Conservation (phyloP, 2,113 vertebrate species). For the Psittacula cyanocephala region DNA sequence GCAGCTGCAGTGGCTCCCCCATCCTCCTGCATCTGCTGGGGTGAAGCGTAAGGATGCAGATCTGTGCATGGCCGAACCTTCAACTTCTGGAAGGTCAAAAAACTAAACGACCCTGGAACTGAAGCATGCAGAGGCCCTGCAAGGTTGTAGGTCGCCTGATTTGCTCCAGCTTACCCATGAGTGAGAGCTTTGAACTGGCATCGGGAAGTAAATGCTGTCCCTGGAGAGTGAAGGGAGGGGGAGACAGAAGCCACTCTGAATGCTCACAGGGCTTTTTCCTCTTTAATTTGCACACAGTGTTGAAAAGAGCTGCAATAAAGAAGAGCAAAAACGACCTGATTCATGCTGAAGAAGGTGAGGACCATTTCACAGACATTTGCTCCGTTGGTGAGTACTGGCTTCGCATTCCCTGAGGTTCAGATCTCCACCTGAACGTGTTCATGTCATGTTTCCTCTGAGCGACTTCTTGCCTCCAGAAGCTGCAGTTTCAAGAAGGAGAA, state of each 20-base stretch:
- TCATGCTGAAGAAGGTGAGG: slow-evolving; percentile 93
- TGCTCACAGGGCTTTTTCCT: neutral
- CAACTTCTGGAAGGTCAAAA: neutral
- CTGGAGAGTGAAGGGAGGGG: neutral
- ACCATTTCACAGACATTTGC: slow-evolving; percentile 93
- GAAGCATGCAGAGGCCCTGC: neutral
- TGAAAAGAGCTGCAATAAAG: slow-evolving; percentile 92
- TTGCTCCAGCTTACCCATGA: neutral
- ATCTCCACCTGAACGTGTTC: neutral
- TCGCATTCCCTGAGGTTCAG: neutral
- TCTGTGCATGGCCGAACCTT: neutral
- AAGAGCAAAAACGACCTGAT: slow-evolving; percentile 95
- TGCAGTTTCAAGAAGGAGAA: neutral
- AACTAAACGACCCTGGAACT: neutral
- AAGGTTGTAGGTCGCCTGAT: neutral
- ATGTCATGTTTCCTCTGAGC: neutral
- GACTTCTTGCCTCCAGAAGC: neutral
- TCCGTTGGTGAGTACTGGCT: slow-evolving; percentile 87
- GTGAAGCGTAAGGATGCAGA: neutral
- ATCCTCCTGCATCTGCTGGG: neutral
- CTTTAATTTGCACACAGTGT: slow-evolving; percentile 76
- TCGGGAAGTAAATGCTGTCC: slow-evolving; percentile 13
- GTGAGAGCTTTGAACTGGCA: neutral
- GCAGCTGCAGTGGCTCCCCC: neutral
- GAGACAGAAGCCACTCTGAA: neutral